A percentile compares a stretch with the other conserved stretches of the same genome.
Conservation (phyloP, 2,113 vertebrate species). For the Desmodus rotundus region DNA sequence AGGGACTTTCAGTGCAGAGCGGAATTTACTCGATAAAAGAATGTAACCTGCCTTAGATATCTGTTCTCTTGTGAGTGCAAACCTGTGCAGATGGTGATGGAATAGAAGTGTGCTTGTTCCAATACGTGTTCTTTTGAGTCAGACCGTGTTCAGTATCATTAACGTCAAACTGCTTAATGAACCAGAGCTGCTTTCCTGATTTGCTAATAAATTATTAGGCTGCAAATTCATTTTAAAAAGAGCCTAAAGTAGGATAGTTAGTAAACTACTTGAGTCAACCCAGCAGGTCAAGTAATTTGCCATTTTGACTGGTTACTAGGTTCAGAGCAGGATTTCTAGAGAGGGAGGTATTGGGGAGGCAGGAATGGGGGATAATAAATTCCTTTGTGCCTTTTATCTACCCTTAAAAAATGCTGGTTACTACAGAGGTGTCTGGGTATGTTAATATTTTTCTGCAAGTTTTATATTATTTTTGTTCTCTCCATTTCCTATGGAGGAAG, state of each 20-base stretch:
- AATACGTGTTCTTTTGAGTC: neutral
- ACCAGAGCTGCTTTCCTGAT: neutral
- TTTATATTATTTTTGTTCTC: neutral
- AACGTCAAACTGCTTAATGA: neutral
- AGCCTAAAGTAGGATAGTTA: neutral
- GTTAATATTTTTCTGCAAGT: neutral
- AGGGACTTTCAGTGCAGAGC: neutral
- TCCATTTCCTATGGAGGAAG: conserved; percentile 61
- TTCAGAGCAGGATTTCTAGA: neutral
- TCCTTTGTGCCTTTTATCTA: conserved; percentile 1
- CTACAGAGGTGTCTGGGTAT: neutral
- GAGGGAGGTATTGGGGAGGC: neutral
- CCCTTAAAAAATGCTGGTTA: neutral
- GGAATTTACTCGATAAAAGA: neutral
- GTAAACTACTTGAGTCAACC: neutral
- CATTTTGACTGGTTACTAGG: neutral
- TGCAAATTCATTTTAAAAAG: neutral
- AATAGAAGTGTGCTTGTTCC: neutral
- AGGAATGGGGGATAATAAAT: neutral
- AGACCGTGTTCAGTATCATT: neutral
- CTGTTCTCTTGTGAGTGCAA: neutral
- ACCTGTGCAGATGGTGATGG: neutral
- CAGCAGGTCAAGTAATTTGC: neutral
- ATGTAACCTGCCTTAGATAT: neutral
- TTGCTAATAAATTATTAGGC: neutral